These are phyloP conservation scores for Pachymerium ferrugineum DNA, from an alignment of 2,888 invertebrate genomes.

Conservation along the genomic window DNA sequence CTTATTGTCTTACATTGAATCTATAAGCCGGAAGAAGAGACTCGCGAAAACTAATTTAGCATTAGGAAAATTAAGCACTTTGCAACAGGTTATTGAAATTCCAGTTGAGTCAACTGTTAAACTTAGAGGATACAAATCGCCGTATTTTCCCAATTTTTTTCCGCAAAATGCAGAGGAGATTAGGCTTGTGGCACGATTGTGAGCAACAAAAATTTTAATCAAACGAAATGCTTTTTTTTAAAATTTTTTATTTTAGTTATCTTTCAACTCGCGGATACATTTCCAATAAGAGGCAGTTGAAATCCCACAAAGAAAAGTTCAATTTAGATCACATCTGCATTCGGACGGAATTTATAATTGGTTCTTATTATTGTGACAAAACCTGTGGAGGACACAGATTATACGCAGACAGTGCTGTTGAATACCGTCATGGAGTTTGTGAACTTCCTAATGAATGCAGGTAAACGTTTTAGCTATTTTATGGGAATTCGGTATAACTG, in stretches of 20 bases:
- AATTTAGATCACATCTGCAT: neutral
- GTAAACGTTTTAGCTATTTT: neutral
- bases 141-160: no score
- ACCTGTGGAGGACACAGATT: neutral
- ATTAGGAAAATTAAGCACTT: neutral
- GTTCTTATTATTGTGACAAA: neutral
- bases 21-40: no score
- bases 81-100: neutral
- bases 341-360: neutral
- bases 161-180: no score
- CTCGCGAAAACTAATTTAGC: neutral
- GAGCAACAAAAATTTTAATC: no score
- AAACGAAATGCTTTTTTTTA: no score
- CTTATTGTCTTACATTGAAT: no score
- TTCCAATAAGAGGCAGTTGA: neutral
- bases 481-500: no score
- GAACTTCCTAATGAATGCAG: neutral
- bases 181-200: no score
- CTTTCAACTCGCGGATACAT: neutral
- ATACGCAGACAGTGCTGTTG: neutral
- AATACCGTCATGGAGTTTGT: neutral
- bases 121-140: neutral
- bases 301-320: neutral
- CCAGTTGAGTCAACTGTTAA: neutral
- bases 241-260: neutral